Conservation (phyloP, 2,113 vertebrate species). For the Alexandromys fortis region DNA sequence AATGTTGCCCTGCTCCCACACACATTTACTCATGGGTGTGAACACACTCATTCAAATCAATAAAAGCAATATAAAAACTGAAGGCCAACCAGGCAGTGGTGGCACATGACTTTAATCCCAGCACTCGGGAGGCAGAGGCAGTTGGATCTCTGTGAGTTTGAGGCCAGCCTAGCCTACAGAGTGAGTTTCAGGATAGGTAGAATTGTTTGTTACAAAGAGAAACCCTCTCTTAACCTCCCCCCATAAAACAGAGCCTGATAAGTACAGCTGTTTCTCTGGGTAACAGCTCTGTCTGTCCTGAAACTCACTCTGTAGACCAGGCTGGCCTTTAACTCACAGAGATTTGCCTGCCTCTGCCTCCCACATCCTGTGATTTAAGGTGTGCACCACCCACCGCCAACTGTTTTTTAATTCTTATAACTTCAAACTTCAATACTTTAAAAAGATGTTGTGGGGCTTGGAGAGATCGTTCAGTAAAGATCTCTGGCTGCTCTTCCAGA, state of each 20-base stretch:
- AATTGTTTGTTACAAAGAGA: background rate
- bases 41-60: background rate
- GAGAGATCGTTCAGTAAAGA: background rate
- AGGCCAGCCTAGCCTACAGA: too few relatives aligned
- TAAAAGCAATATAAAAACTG: background rate
- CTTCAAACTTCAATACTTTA: background rate
- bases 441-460: background rate
- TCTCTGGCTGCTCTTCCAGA: background rate
- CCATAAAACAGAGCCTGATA: too few relatives aligned
- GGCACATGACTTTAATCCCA: too few relatives aligned
- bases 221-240: background rate
- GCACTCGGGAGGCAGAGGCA: too few relatives aligned
- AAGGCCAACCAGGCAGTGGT: background rate
- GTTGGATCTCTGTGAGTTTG: too few relatives aligned
- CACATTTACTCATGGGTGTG: too few relatives aligned
- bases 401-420: background rate
- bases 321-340: background rate
- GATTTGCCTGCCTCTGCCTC: background rate
- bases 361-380: background rate
- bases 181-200: background rate
- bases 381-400: rapidly evolving
- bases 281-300: background rate
- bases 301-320: background rate
- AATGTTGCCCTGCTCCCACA: background rate
- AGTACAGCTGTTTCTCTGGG: background rate